Base-by-base conservation (phyloP, 2,888 invertebrate genomes). In the Boloria selene region DNA sequence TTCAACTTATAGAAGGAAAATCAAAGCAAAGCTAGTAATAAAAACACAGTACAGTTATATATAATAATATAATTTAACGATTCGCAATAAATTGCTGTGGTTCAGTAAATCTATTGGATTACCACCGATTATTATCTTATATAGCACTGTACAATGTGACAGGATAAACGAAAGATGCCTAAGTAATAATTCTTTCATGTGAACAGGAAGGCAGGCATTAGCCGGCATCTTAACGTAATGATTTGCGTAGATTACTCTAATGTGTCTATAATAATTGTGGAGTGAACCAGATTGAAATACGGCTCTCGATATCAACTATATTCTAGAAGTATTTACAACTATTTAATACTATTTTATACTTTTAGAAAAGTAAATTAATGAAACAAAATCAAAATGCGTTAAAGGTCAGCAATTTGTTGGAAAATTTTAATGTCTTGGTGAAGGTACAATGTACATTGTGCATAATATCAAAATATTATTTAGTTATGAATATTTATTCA, bases 151-250 rank as follows among this genome's bases (percentile, higher is more conserved):
- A 42, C 70, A 63, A 65, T 65, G 70, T 60, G 70, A 70, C 70
- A 44, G 65, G 63, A 53, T 70, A 67, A 62, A 67, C 62, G 51
- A 67, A 67, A 67, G 58, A 67, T 67, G 56, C 66, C 62, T 16
- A 17, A 26, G 53, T 59, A 70, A 70, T 70, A 70, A 70, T 65
- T 67, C 68, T 56, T 65, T 65, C 61, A 65, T 65, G 68, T 53
- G 68, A 61, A 61, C 70, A 67, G 70, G 70, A 70, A 70, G 55
- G 61, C 61, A 22, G 13, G 63, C 50, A 68, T 70, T 66, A 69
- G 56, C 47, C 45, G 47, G 50, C 53, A 50, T 65, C 50, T 62
- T 65, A 68, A 61, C 63, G 52, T 31, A 49, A 62, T 18, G 59
- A 51, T 60, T 65, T 63, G 55, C 65, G 60, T 61, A 53, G 68